Evolutionary conservation across 2,888 invertebrate genomes (phyloP).

Genomic region (Cenopis cana): DNA sequence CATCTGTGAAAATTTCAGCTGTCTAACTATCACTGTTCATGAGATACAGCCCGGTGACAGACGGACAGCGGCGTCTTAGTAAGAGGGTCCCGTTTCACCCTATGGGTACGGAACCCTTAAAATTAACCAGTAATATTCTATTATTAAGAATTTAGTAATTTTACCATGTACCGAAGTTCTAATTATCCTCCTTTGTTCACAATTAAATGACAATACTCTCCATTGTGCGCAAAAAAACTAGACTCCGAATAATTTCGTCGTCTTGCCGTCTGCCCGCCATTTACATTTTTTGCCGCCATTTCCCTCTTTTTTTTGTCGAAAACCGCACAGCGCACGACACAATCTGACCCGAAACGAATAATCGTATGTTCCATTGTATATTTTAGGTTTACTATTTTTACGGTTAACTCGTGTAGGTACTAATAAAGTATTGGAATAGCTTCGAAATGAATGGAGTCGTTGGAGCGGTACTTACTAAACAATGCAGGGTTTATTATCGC

Average conservation of each 20-base stretch:
- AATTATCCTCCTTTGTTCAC: constrained; percentile 3
- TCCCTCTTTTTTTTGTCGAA: constrained; percentile 28
- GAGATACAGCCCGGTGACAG: too few species aligned
- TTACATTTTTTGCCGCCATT: constrained; percentile 40
- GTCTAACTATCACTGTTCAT: too few species aligned
- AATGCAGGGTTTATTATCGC: constrained; percentile 14
- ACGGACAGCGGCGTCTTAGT: too few species aligned
- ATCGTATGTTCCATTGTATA: background rate
- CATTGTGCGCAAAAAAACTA: constrained; percentile 12
- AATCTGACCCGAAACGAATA: background rate
- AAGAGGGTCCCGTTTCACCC: too few species aligned
- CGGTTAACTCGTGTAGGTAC: background rate
- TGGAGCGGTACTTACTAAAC: constrained; percentile 6
- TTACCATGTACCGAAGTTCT: background rate
- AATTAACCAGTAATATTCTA: too few species aligned
- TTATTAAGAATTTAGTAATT: background rate
- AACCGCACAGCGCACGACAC: constrained; percentile 14
- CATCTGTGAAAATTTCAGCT: too few species aligned
- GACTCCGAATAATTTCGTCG: constrained; percentile 30
- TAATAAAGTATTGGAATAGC: constrained; percentile 17
- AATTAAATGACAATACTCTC: background rate
- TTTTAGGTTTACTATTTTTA: background rate
- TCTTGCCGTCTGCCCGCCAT: constrained; percentile 32
- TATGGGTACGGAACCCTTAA: too few species aligned
- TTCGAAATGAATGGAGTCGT: constrained; percentile 1